These are phyloP conservation scores for Phrynocephalus vlangalii DNA, from an alignment of 2,797 vertebrate species.

Conservation along the genomic window DNA sequence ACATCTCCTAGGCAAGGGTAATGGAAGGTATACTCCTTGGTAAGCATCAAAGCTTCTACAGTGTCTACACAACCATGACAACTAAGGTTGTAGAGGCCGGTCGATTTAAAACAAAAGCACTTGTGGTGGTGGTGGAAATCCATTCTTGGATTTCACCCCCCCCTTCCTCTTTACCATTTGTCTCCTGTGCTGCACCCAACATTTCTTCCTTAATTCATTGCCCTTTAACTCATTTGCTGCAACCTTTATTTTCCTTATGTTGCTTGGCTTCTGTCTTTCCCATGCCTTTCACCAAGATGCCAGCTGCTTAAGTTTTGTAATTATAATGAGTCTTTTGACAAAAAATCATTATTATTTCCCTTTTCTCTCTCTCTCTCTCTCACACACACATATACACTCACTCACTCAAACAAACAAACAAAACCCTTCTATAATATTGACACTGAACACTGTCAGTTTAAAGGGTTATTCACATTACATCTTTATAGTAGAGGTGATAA, in stretches of 20 bases:
- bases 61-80: no score
- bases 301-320: conserved; percentile 15
- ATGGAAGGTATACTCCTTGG: background rate
- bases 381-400: no score
- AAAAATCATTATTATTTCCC: background rate
- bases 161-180: background rate
- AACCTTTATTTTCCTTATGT: conserved; percentile 8
- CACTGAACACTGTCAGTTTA: conserved; percentile 10
- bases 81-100: conserved; percentile 2
- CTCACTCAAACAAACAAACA: no score
- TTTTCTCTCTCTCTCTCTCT: no score
- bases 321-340: conserved; percentile 23
- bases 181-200: background rate
- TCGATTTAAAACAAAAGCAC: background rate
- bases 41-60: background rate
- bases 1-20: background rate
- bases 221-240: background rate
- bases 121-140: background rate
- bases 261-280: conserved; percentile 6
- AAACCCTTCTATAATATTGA: conserved; percentile 3
- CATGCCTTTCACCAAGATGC: background rate
- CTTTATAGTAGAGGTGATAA: background rate
- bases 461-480: conserved; percentile 23
- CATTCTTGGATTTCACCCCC: background rate
- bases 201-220: conserved; percentile 19